Conservation (phyloP, 2,888 invertebrate genomes). For the Dyspetes luteomarginatus region DNA sequence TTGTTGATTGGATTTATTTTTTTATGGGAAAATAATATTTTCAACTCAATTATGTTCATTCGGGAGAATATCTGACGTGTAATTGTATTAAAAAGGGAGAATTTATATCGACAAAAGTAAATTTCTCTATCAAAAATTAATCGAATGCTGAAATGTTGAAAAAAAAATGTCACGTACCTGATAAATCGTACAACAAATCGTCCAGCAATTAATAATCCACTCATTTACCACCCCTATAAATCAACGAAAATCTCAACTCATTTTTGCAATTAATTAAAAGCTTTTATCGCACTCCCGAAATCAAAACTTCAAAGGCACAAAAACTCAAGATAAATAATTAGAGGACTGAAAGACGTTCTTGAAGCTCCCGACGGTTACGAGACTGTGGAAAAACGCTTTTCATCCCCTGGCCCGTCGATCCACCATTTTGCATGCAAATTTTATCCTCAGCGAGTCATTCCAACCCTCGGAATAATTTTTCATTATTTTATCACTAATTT, state of each 20-base stretch:
- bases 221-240: conserved; percentile 13
- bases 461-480: conserved; percentile 8
- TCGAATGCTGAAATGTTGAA: neutral
- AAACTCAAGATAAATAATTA: neutral
- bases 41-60: too few species aligned
- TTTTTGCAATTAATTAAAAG: neutral
- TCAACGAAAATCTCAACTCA: neutral
- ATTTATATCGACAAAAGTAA: too few species aligned
- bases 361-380: conserved; percentile 47
- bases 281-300: conserved; percentile 1
- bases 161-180: conserved; percentile 24
- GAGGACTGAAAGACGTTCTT: neutral
- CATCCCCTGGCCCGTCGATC: conserved; percentile 23
- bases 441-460: conserved; percentile 9
- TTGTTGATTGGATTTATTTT: too few species aligned
- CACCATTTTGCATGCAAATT: conserved; percentile 41
- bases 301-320: neutral
- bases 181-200: neutral
- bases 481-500: neutral
- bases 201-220: conserved; percentile 11
- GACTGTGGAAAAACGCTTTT: conserved; percentile 17
- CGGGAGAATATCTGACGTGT: too few species aligned
- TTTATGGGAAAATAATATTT: too few species aligned
- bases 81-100: too few species aligned
- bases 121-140: too few species aligned